Conservation (phyloP, 2,888 invertebrate genomes). For the Anthophora plumipes region DNA sequence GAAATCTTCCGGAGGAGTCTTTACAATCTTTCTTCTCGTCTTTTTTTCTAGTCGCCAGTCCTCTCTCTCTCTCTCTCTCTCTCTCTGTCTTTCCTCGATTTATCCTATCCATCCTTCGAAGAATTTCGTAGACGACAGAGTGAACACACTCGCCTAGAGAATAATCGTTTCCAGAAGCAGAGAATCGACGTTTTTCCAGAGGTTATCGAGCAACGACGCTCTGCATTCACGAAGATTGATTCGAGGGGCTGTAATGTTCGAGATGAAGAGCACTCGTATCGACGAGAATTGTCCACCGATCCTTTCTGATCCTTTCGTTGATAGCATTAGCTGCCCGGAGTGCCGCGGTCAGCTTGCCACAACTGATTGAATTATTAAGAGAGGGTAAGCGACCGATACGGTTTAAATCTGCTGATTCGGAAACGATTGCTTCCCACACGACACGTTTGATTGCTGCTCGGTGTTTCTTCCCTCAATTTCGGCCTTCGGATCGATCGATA, state of each 20-base stretch:
- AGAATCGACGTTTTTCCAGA: slow-evolving; percentile 52
- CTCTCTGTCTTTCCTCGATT: slow-evolving; percentile 4
- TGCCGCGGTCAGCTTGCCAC: slow-evolving; percentile 17
- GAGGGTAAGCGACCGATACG: slow-evolving; percentile 1
- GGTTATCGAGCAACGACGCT: slow-evolving; percentile 58
- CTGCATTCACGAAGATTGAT: slow-evolving; percentile 44
- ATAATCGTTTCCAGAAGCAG: slow-evolving; percentile 52
- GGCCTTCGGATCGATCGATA: no score
- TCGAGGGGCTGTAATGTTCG: slow-evolving; percentile 49
- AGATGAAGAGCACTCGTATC: slow-evolving; percentile 45
- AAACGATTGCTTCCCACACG: background rate
- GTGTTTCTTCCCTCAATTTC: no score
- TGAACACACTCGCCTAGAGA: slow-evolving; percentile 55
- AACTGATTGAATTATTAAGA: slow-evolving; percentile 37
- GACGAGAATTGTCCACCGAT: slow-evolving; percentile 28
- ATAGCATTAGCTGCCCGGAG: slow-evolving; percentile 8
- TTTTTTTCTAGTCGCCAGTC: background rate
- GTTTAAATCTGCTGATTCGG: background rate
- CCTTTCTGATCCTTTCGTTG: slow-evolving; percentile 13
- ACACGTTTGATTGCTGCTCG: background rate
- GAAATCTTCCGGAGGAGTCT: slow-evolving; percentile 65
- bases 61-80: background rate
- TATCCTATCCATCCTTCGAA: slow-evolving; percentile 26
- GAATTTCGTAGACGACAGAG: slow-evolving; percentile 56
- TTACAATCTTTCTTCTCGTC: slow-evolving; percentile 56